Percentiles rank a stretch among this genome's conserved stretches.
phyloP scores from a whole-genome alignment of 1,140 invertebrate genomes.

The Bombyx mori region DNA sequence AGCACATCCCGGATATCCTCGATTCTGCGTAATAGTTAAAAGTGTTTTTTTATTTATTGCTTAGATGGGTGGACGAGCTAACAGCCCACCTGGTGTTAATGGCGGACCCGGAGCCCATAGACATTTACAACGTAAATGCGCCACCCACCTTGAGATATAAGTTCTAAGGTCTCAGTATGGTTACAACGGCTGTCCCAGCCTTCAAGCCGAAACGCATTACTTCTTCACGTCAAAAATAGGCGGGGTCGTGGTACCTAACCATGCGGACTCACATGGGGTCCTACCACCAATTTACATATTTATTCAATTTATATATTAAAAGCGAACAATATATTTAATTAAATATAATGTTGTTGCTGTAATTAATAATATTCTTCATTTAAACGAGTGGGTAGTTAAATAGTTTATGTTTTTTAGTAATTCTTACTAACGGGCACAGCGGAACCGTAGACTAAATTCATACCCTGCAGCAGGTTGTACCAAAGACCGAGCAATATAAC shows the following conservation, averaged over 20 bases:
- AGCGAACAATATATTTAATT: conserved; percentile 11
- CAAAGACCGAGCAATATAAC: too few species aligned
- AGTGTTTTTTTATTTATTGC: not conserved
- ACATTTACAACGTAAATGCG: too few species aligned
- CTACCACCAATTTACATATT: not conserved
- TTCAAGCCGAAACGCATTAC: not conserved
- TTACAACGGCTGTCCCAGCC: not conserved
- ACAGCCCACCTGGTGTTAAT: too few species aligned
- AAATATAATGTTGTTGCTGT: not conserved
- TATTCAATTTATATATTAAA: not conserved
- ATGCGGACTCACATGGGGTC: too few species aligned
- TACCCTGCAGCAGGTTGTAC: too few species aligned
- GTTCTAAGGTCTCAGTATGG: too few species aligned
- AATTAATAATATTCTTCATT: not conserved
- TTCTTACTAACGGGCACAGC: too few species aligned
- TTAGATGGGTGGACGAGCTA: too few species aligned
- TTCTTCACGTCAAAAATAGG: not conserved
- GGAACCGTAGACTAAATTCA: too few species aligned
- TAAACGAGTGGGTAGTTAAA: not conserved
- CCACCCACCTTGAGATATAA: too few species aligned
- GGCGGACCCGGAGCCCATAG: too few species aligned
- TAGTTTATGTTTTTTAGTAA: not conserved
- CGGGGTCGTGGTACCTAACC: too few species aligned
- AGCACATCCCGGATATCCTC: conserved; percentile 87
- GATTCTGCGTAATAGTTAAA: conserved; percentile 69